phyloP scores from a whole-genome alignment of 2,888 invertebrate genomes.

The Rotaria socialis region DNA sequence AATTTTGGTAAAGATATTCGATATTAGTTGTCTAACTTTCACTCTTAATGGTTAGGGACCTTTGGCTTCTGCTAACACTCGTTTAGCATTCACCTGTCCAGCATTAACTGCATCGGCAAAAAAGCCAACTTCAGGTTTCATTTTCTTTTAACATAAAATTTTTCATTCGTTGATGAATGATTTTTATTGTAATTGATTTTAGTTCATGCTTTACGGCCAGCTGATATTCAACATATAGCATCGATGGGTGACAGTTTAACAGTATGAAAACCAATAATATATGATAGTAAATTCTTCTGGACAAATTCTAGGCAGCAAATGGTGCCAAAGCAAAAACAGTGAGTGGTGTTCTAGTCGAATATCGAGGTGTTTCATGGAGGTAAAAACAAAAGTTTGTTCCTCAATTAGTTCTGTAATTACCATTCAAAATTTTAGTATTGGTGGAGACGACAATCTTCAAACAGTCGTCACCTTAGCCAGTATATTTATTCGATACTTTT shows the following conservation, averaged over 20 bases:
- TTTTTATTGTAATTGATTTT: background rate
- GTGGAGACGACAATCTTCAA: conserved; percentile 51
- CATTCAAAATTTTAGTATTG: conserved; percentile 50
- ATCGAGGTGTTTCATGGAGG: conserved; percentile 53
- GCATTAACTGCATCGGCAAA: background rate
- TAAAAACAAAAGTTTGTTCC: conserved; percentile 39
- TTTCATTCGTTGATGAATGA: background rate
- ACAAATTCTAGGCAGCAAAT: conserved; percentile 50
- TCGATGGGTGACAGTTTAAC: conserved; percentile 54
- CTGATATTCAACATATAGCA: conserved; percentile 51
- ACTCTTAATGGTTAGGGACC: background rate
- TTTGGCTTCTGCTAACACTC: background rate
- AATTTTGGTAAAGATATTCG: background rate
- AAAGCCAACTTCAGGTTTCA: background rate
- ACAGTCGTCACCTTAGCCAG: conserved; percentile 52
- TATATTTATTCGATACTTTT: conserved; percentile 47
- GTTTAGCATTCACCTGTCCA: background rate
- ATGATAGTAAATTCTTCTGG: too few relatives aligned
- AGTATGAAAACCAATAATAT: conserved; percentile 46
- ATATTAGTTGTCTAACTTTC: background rate
- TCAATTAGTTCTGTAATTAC: background rate
- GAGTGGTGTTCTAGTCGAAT: conserved; percentile 51
- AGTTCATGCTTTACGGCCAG: conserved; percentile 52
- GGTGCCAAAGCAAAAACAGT: conserved; percentile 52
- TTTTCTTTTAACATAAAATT: background rate